These are phyloP conservation scores for Metaphire vulgaris DNA, from an alignment of 1,140 invertebrate genomes.

Conservation along the genomic window DNA sequence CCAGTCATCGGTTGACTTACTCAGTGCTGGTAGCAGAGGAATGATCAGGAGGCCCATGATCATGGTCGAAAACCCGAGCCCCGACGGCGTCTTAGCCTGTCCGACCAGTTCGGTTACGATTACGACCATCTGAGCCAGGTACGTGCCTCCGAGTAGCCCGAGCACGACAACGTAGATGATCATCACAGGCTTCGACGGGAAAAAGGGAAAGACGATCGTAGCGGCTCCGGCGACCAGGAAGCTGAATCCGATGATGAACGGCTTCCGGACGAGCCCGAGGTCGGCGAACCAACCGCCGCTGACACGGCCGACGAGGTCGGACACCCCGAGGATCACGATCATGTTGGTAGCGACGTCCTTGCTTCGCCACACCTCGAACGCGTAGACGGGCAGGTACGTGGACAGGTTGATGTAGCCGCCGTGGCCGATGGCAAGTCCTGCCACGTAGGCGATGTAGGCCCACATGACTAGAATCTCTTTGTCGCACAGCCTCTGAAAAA, in stretches of 20 bases:
- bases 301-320: slow-evolving; percentile 20
- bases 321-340: background rate
- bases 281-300: slow-evolving; percentile 10
- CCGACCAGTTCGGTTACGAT: slow-evolving; percentile 14
- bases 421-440: slow-evolving; percentile 11
- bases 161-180: slow-evolving; percentile 8
- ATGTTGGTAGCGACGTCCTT: background rate
- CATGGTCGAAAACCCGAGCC: slow-evolving; percentile 3
- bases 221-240: background rate
- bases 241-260: slow-evolving; percentile 1
- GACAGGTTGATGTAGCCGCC: slow-evolving; percentile 21
- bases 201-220: background rate
- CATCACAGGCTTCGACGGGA: background rate
- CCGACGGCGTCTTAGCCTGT: background rate
- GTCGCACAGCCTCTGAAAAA: slow-evolving; percentile 1
- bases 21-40: background rate
- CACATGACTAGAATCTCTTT: background rate
- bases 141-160: slow-evolving; percentile 13
- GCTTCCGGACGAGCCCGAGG: slow-evolving; percentile 10
- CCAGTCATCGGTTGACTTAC: too few relatives aligned
- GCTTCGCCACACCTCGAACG: slow-evolving; percentile 1
- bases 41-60: slow-evolving; percentile 6
- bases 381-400: slow-evolving; percentile 13
- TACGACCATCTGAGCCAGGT: slow-evolving; percentile 9
- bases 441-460: slow-evolving; percentile 6